Evolutionary conservation across 2,113 vertebrate genomes (phyloP), one percentile per base, ranked within the genome.

Genomic region (Bucco capensis): DNA sequence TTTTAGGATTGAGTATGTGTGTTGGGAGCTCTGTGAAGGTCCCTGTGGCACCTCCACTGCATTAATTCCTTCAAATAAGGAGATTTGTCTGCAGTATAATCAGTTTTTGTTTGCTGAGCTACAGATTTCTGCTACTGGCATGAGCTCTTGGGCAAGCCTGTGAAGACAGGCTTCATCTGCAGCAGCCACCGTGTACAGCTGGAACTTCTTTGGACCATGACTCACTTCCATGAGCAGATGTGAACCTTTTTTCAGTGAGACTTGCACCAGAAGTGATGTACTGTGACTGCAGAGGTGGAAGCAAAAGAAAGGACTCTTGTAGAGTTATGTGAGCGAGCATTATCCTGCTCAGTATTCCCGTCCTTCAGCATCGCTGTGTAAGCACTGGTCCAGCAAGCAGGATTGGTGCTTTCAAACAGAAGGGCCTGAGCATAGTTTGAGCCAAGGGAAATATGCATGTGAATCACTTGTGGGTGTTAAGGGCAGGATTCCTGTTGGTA

Each of bases 351-450:
- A 15, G 16, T 44, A 19, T 72, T 91, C 83, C 65, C 2, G 4
- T 61, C 57, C 46, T 31, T 94, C 88, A 86, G 88, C 70, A 47
- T 83, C 0, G 0, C 49, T 75, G n/a, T 37, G 49, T 61, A 50
- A 86, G 78, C 11, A 0, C 8, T 61, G 76, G 76, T 76, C 14
- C 23, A 90, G 72, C 64, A 74, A 91, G 46, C 61, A 84, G 81
- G 56, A 58, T 73, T 19, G 62, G n/a, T 72, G 77, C 60, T 80
- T 72, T 82, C 56, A 38, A 35, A 90, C 65, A 90, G 61, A 88
- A 88, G 80, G 74, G 69, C 89, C 76, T 74, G 64, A 82, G 53
- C 54, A 75, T 72, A 77, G 71, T 14, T 76, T 82, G 77, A 95
- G 70, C 72, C 79, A 90, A 61, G 65, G 46, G 47, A 83, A 44